Conservation (phyloP, 2,888 invertebrate species). For the Shargacucullia verbasci region DNA sequence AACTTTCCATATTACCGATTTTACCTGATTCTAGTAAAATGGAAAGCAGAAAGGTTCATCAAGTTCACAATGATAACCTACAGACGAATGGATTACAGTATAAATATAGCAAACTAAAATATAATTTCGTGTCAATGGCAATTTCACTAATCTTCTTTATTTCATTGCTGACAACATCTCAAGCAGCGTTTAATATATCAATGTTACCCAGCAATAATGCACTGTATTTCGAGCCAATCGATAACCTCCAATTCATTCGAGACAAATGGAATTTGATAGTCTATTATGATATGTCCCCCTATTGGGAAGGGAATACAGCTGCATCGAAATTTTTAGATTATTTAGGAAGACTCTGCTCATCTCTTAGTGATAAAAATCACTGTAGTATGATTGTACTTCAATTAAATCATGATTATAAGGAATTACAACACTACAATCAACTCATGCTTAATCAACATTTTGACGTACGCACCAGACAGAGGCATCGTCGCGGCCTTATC, state of each 20-base stretch:
- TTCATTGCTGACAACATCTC: conserved; percentile 2
- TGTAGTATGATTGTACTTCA: conserved; percentile 6
- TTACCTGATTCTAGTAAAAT: neutral
- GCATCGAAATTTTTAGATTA: conserved; percentile 1
- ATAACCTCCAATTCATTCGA: conserved; percentile 6
- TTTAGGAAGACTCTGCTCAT: neutral
- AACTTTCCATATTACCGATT: conserved; percentile 2
- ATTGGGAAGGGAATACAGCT: conserved; percentile 10
- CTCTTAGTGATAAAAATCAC: neutral
- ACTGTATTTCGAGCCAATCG: conserved; percentile 5
- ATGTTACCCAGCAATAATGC: conserved; percentile 6
- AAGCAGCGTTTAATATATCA: conserved; percentile 5
- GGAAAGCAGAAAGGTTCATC: neutral
- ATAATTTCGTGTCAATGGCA: neutral
- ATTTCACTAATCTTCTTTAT: conserved; percentile 7
- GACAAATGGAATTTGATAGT: conserved; percentile 14
- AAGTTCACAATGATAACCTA: neutral
- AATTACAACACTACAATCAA: neutral
- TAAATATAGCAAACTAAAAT: neutral
- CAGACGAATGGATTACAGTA: neutral
- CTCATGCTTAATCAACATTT: conserved; percentile 7
- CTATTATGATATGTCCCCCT: conserved; percentile 12
- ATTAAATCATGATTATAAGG: conserved; percentile 4
- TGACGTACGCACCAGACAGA: conserved; percentile 1
- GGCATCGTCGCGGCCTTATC: conserved; percentile 13